These are phyloP conservation scores for Stenodema calcarata DNA, from an alignment of 2,888 invertebrate genomes.

Conservation along the genomic window DNA sequence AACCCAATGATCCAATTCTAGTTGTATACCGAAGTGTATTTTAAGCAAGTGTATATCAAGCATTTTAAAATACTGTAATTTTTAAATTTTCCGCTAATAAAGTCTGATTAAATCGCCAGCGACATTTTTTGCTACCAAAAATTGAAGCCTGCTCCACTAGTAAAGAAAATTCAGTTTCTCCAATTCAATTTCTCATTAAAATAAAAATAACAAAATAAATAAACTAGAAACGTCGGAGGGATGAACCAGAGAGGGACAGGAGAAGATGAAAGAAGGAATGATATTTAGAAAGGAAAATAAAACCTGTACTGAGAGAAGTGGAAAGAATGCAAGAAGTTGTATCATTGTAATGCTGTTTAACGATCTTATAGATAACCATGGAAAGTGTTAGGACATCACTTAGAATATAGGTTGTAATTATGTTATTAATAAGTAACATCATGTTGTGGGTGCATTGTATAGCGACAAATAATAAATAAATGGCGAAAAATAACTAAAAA, in stretches of 20 bases:
- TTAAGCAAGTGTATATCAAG: too few relatives aligned
- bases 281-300: background rate
- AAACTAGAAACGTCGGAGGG: background rate
- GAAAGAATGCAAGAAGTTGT: constrained; percentile 2
- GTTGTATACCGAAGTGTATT: too few relatives aligned
- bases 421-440: constrained; percentile 48
- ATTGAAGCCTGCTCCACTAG: too few relatives aligned
- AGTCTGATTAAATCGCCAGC: too few relatives aligned
- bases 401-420: constrained; percentile 53
- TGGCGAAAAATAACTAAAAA: constrained; percentile 44
- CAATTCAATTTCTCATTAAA: background rate
- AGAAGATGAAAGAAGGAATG: background rate
- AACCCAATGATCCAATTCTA: too few relatives aligned
- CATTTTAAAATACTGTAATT: too few relatives aligned
- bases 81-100: too few relatives aligned
- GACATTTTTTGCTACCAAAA: too few relatives aligned
- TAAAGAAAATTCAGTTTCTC: background rate
- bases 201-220: background rate
- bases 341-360: constrained; percentile 19
- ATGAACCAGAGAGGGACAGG: background rate
- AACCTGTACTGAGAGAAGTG: background rate
- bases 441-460: constrained; percentile 49
- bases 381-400: constrained; percentile 53
- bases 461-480: constrained; percentile 44
- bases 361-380: constrained; percentile 6